Evolutionary conservation across 1,140 invertebrate genomes (phyloP).

Genomic region (Hydropsyche tenuis): DNA sequence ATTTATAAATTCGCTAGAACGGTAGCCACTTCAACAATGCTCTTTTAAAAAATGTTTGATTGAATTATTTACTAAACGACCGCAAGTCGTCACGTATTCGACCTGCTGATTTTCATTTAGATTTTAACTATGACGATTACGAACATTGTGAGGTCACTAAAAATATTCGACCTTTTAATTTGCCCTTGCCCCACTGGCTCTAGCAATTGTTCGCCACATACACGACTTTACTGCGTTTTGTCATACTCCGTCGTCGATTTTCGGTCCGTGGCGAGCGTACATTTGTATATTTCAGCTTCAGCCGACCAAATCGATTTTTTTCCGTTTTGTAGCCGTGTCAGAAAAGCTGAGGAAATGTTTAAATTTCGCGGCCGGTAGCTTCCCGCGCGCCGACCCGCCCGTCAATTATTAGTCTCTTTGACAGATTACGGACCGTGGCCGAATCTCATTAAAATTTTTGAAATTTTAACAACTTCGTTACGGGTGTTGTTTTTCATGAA

Average conservation of each 20-base stretch:
- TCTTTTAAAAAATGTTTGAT: neutral
- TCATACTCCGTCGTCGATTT: no score
- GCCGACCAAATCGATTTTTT: no score
- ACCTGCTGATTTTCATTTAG: neutral
- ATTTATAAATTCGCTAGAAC: no score
- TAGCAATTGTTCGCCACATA: slow-evolving; percentile 11
- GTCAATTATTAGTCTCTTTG: slow-evolving; percentile 35
- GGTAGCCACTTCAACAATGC: neutral
- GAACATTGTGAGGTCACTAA: slow-evolving; percentile 18
- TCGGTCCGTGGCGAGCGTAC: no score
- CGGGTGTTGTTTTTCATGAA: slow-evolving; percentile 16
- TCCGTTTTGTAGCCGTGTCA: no score
- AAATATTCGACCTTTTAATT: slow-evolving; percentile 31
- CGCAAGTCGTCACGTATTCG: slow-evolving; percentile 21
- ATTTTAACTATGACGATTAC: neutral
- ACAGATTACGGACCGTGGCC: slow-evolving; percentile 28
- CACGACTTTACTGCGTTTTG: neutral
- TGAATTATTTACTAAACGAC: neutral
- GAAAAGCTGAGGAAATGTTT: slow-evolving; percentile 10
- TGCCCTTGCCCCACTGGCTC: neutral
- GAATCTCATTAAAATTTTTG: slow-evolving; percentile 36
- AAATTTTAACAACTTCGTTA: slow-evolving; percentile 33
- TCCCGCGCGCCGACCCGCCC: slow-evolving; percentile 3
- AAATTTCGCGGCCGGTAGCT: slow-evolving; percentile 4
- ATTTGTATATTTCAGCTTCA: no score